A percentile compares a stretch with the other conserved stretches of the same genome.
Conservation (phyloP, 2,113 vertebrate genomes). For the Semicossyphus pulcher region DNA sequence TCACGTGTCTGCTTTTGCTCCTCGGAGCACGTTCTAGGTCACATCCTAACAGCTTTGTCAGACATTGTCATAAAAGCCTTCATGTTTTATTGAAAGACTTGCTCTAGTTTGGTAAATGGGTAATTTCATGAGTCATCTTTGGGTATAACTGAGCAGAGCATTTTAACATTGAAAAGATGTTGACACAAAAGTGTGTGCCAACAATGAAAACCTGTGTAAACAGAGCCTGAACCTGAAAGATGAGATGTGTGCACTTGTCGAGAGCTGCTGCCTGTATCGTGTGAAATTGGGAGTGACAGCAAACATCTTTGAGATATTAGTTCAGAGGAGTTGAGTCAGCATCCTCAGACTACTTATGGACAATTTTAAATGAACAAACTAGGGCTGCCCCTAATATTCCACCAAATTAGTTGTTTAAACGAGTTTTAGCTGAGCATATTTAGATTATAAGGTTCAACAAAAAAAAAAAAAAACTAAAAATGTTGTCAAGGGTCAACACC, state of each 20-base stretch:
- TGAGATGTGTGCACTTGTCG: slow-evolving; percentile 10
- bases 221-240: slow-evolving; percentile 36
- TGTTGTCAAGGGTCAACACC: neutral
- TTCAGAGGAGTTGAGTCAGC: neutral
- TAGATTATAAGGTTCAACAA: too few species aligned
- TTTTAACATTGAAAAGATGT: slow-evolving; percentile 38
- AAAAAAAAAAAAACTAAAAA: neutral
- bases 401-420: neutral
- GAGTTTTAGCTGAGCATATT: too few species aligned
- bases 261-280: slow-evolving; percentile 19
- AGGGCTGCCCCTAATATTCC: neutral
- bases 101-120: slow-evolving; percentile 29
- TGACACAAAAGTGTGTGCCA: slow-evolving; percentile 45
- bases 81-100: slow-evolving; percentile 45
- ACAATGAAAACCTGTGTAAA: slow-evolving; percentile 44
- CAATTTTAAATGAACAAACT: neutral
- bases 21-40: slow-evolving; percentile 45
- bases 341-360: neutral
- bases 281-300: slow-evolving; percentile 7
- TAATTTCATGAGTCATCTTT: slow-evolving; percentile 37
- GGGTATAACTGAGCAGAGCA: slow-evolving; percentile 17
- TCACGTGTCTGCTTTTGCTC: slow-evolving; percentile 46
- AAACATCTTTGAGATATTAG: slow-evolving; percentile 32
- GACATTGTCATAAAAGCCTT: slow-evolving; percentile 20
- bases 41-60: slow-evolving; percentile 50